Percentiles rank a stretch among this genome's conserved stretches.
Evolutionary conservation across 1,140 invertebrate genomes (phyloP).

Genomic region (Trichonephila clavata): DNA sequence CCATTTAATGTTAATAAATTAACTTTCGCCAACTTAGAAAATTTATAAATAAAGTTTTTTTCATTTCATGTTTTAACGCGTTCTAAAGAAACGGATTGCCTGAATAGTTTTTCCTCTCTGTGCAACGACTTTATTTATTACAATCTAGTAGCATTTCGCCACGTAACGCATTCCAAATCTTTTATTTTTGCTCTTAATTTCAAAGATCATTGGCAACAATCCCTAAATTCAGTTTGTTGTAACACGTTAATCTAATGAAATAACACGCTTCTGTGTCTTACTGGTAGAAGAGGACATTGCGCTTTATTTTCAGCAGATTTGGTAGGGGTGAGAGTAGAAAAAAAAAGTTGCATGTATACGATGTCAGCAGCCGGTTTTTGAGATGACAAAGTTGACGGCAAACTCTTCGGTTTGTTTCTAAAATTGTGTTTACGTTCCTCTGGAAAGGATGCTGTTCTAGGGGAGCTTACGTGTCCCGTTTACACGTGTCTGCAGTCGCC

Average conservation of each 20-base stretch:
- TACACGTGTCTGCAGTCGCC: slow-evolving; percentile 5
- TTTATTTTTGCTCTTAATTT: too few relatives aligned
- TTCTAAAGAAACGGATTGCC: too few relatives aligned
- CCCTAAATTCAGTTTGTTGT: too few relatives aligned
- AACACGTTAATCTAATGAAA: neutral
- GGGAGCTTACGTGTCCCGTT: neutral
- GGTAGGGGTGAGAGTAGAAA: neutral
- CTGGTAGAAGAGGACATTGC: neutral
- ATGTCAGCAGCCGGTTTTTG: neutral
- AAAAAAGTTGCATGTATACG: neutral
- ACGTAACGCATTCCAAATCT: too few relatives aligned
- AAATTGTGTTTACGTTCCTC: slow-evolving; percentile 16
- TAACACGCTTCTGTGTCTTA: neutral
- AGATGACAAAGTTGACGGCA: neutral
- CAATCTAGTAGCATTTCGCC: too few relatives aligned
- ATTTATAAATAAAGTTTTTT: too few relatives aligned
- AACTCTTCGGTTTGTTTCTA: neutral
- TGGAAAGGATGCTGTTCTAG: neutral
- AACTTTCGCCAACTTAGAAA: too few relatives aligned
- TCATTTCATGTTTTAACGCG: too few relatives aligned
- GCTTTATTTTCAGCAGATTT: neutral
- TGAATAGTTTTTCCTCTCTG: too few relatives aligned
- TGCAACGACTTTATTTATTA: too few relatives aligned
- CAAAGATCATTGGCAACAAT: too few relatives aligned
- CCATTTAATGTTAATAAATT: too few relatives aligned